phyloP scores from a whole-genome alignment of 1,140 invertebrate genomes.

The Atta texana region DNA sequence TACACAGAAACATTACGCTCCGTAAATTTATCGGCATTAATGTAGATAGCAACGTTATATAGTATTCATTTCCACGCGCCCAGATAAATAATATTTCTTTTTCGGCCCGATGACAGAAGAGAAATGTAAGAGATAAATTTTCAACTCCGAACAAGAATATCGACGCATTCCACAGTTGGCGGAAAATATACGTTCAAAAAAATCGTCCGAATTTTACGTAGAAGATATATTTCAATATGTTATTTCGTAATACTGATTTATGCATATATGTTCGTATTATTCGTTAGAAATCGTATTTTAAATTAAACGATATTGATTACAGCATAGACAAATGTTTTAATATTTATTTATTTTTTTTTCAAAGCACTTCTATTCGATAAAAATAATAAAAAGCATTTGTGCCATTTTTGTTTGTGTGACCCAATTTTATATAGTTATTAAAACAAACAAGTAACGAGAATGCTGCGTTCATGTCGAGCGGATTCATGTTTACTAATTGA shows the following conservation, averaged over 20 bases:
- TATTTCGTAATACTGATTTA: constrained; percentile 25
- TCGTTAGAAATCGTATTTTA: not conserved
- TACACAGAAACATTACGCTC: constrained; percentile 3
- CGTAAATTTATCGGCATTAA: constrained; percentile 43
- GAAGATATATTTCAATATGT: constrained; percentile 31
- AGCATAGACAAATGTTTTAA: not conserved
- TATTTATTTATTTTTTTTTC: constrained; percentile 40
- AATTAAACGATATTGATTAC: not conserved
- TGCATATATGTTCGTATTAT: constrained; percentile 1
- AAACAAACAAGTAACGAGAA: constrained; percentile 43
- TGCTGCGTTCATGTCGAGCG: constrained; percentile 2
- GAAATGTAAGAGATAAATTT: constrained; percentile 25
- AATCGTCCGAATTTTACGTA: constrained; percentile 10
- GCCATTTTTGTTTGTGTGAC: not conserved
- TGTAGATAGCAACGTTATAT: constrained; percentile 25
- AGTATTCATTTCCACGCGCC: constrained; percentile 13
- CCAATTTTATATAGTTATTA: constrained; percentile 33
- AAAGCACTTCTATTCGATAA: constrained; percentile 7
- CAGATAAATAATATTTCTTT: constrained; percentile 42
- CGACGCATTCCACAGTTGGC: constrained; percentile 2
- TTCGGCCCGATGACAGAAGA: not conserved
- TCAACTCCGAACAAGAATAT: not conserved
- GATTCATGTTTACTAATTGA: constrained; percentile 57
- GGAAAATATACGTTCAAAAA: not conserved
- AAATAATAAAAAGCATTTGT: constrained; percentile 41